These are phyloP conservation scores for Halcyon malimbica DNA, from an alignment of 2,113 vertebrate genomes.

Conservation along the genomic window DNA sequence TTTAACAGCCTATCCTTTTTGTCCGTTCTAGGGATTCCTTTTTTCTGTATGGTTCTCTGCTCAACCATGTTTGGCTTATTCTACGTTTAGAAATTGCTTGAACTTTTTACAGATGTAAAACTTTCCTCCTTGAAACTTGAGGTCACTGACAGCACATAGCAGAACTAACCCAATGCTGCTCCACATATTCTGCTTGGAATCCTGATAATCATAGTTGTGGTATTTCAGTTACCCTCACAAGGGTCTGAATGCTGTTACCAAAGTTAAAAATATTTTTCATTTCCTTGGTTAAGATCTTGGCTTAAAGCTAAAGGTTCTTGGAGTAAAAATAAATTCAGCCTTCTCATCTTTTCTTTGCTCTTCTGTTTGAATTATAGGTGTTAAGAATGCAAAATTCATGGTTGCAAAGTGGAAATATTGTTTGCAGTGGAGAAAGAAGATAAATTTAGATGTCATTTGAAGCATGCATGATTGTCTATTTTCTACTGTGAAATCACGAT, in stretches of 20 bases:
- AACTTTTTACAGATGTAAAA: not conserved
- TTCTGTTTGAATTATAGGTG: conserved; percentile 63
- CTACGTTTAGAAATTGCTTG: not conserved
- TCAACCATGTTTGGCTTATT: not conserved
- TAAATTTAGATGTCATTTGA: conserved; percentile 65
- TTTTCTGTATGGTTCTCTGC: not conserved
- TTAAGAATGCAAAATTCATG: conserved; percentile 57
- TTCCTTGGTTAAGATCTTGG: conserved; percentile 40
- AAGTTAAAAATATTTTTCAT: conserved; percentile 40
- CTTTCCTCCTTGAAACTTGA: not conserved
- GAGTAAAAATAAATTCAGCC: conserved; percentile 49
- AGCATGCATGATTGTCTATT: conserved; percentile 60
- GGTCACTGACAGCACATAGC: not conserved
- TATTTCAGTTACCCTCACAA: not conserved
- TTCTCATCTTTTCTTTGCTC: conserved; percentile 39
- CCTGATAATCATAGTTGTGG: not conserved
- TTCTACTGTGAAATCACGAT: conserved; percentile 56
- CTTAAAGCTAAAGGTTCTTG: conserved; percentile 32
- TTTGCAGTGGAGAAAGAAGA: conserved; percentile 48
- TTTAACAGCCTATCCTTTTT: not conserved
- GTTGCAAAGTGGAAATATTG: conserved; percentile 59
- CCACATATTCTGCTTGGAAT: not conserved
- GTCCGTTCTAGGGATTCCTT: not conserved
- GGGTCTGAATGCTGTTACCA: not conserved
- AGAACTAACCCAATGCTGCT: not conserved